Percentiles rank a stretch among this genome's conserved stretches.
phyloP scores from a whole-genome alignment of 2,113 vertebrate species.

The Lasiurus borealis region DNA sequence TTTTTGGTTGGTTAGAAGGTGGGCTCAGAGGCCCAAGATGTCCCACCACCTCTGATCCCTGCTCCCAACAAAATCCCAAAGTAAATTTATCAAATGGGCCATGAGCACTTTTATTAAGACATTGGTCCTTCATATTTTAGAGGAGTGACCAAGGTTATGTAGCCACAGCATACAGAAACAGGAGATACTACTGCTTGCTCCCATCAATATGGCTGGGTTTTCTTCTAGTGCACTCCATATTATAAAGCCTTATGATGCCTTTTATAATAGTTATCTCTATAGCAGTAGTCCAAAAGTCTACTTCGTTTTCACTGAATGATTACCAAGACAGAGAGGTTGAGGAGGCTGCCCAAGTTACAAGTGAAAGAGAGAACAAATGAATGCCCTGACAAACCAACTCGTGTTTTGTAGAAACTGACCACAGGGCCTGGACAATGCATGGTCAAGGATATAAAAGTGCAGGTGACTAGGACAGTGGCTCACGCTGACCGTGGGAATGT shows the following conservation, averaged over 20 bases:
- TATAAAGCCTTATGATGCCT: background rate
- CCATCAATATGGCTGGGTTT: background rate
- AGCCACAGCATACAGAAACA: accelerated
- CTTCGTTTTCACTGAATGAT: background rate
- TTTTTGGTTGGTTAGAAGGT: too few relatives aligned
- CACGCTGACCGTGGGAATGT: accelerated
- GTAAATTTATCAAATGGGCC: background rate
- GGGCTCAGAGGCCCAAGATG: background rate
- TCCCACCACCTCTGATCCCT: background rate
- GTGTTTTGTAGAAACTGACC: background rate
- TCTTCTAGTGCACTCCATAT: background rate
- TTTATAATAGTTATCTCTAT: background rate
- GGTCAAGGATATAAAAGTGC: background rate
- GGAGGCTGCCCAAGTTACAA: background rate
- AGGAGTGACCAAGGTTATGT: background rate
- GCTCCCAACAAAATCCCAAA: background rate
- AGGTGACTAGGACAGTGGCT: background rate
- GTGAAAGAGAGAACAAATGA: background rate
- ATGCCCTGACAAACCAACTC: background rate
- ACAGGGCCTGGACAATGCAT: background rate
- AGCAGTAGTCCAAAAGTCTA: background rate
- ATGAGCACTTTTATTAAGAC: background rate
- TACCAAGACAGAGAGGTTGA: background rate
- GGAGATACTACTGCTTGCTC: too few relatives aligned
- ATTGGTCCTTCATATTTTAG: accelerated